Evolutionary conservation across 2,888 invertebrate genomes (phyloP).

Genomic region (Drosophila bunnanda): DNA sequence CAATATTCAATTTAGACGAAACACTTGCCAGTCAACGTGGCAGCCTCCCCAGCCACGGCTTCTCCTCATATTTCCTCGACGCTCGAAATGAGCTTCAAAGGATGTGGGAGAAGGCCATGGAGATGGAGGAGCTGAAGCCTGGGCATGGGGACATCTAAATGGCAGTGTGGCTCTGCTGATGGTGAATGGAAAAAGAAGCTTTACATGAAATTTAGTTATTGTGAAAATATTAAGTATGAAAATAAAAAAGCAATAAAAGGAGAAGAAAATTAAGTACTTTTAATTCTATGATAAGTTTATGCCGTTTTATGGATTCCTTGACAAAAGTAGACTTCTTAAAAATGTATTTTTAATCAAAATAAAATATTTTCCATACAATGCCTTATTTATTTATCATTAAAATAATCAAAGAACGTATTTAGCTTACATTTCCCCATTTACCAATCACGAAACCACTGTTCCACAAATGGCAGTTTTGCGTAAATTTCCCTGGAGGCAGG

Average conservation of each 20-base stretch:
- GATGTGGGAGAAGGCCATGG: conserved; percentile 32
- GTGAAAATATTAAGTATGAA: background rate
- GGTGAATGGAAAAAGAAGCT: background rate
- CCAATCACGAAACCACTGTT: conserved; percentile 31
- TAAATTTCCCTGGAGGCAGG: conserved; percentile 73
- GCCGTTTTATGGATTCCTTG: background rate
- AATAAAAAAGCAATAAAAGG: background rate
- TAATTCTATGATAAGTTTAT: background rate
- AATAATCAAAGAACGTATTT: too few species aligned
- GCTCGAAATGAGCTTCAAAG: conserved; percentile 67
- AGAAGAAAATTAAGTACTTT: background rate
- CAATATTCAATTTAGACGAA: conserved; percentile 80
- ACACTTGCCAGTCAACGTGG: conserved; percentile 70
- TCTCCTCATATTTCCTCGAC: conserved; percentile 39
- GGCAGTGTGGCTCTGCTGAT: background rate
- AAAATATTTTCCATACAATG: background rate
- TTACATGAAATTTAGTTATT: background rate
- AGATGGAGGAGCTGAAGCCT: background rate
- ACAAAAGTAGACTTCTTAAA: background rate
- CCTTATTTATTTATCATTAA: background rate
- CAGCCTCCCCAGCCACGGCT: conserved; percentile 22
- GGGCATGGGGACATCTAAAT: conserved; percentile 52
- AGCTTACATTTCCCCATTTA: background rate
- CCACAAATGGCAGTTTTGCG: conserved; percentile 32
- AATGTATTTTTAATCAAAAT: too few species aligned